These are phyloP conservation scores for Cisticola juncidis DNA, from an alignment of 2,113 vertebrate genomes.

Conservation along the genomic window DNA sequence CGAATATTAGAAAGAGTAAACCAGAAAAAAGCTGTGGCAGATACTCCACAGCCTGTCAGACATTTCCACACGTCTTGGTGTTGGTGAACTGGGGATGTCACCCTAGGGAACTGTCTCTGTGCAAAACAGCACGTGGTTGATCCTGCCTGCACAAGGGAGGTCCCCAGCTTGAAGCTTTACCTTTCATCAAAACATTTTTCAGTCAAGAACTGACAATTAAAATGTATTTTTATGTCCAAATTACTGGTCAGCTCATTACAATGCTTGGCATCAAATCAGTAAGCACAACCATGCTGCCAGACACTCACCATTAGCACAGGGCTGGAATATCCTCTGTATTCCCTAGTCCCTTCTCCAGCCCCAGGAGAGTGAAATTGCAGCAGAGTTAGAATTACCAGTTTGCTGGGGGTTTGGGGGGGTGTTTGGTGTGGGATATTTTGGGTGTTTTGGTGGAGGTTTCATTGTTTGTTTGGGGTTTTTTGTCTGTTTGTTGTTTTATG, in stretches of 20 bases:
- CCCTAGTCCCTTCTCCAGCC: not conserved
- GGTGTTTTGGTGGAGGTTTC: not conserved
- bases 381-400: not conserved
- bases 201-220: not conserved
- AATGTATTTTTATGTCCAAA: not conserved
- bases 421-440: not conserved
- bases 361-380: not conserved
- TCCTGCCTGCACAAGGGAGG: not conserved
- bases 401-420: fast-evolving
- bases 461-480: not conserved
- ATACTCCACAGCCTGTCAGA: not conserved
- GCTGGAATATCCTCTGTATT: not conserved
- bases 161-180: not conserved
- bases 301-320: not conserved
- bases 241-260: not conserved
- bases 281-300: not conserved
- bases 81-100: not conserved
- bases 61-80: fast-evolving
- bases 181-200: not conserved
- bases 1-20: not conserved
- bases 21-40: not conserved
- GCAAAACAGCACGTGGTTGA: not conserved
- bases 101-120: not conserved
- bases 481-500: not conserved
- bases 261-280: not conserved